These are phyloP conservation scores for Globodera rostochiensis DNA, from an alignment of 1,140 invertebrate species.

Conservation along the genomic window DNA sequence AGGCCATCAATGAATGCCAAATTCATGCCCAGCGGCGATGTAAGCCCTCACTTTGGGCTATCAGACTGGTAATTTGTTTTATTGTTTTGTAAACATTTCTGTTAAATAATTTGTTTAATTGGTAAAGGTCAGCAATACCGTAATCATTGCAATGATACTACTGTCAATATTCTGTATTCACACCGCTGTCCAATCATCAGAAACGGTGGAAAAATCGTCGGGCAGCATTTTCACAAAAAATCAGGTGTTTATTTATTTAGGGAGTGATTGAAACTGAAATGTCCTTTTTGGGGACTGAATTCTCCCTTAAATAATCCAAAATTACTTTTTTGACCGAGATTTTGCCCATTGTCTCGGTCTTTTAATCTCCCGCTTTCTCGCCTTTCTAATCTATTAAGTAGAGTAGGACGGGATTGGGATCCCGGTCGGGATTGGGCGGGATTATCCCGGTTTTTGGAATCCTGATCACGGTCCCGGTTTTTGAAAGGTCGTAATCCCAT, in stretches of 20 bases:
- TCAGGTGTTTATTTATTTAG: slow-evolving; percentile 47
- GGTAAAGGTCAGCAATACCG: slow-evolving; percentile 21
- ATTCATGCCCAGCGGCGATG: slow-evolving; percentile 18
- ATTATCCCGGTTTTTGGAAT: too few relatives aligned
- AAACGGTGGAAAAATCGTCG: slow-evolving; percentile 56
- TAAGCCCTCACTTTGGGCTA: slow-evolving; percentile 20
- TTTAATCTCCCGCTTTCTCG: too few relatives aligned
- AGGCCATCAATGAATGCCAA: slow-evolving; percentile 43
- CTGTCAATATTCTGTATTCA: slow-evolving; percentile 63
- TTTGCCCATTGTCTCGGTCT: too few relatives aligned
- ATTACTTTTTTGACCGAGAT: too few relatives aligned
- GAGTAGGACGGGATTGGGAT: too few relatives aligned
- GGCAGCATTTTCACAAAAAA: slow-evolving; percentile 62
- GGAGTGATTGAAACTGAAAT: too few relatives aligned
- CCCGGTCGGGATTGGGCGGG: too few relatives aligned
- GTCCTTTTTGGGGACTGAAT: too few relatives aligned
- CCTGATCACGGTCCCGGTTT: too few relatives aligned
- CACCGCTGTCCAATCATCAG: slow-evolving; percentile 57
- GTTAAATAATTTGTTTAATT: neutral
- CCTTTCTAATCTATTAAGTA: too few relatives aligned
- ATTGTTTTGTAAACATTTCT: neutral
- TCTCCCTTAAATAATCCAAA: too few relatives aligned
- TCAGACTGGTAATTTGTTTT: slow-evolving; percentile 10
- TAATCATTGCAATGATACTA: slow-evolving; percentile 51
- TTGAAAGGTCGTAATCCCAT: too few relatives aligned